Conservation (phyloP, 1,140 invertebrate genomes). For the Drosophila navojoa region DNA sequence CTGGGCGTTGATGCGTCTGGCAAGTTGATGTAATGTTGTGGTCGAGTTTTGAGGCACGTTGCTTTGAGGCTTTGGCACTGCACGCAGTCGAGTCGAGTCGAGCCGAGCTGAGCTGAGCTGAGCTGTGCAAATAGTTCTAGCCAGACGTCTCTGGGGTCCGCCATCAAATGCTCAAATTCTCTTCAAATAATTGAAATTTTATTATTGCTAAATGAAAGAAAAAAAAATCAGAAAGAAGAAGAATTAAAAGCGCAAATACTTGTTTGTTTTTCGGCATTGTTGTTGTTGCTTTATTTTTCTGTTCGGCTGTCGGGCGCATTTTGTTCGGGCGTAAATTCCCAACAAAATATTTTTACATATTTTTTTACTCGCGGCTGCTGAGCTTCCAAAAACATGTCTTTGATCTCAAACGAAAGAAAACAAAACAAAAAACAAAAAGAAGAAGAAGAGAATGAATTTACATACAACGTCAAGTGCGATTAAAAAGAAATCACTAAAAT, state of each 20-base stretch:
- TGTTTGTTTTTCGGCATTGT: conserved; percentile 21
- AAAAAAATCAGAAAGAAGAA: conserved; percentile 10
- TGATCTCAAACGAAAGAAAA: conserved; percentile 72
- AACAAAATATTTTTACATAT: conserved; percentile 64
- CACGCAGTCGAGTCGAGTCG: conserved; percentile 5
- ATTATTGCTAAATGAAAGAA: conserved; percentile 25
- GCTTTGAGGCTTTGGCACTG: conserved; percentile 71
- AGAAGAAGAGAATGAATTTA: conserved; percentile 15
- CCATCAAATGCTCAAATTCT: conserved; percentile 16
- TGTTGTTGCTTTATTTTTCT: conserved; percentile 6
- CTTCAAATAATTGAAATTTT: conserved; percentile 60
- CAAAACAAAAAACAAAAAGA: conserved; percentile 18
- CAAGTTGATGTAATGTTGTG: conserved; percentile 74
- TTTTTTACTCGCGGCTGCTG: conserved; percentile 43
- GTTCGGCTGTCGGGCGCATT: conserved; percentile 26
- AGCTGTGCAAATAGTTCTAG: conserved; percentile 53
- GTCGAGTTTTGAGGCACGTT: conserved; percentile 72
- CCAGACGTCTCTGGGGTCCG: conserved; percentile 11
- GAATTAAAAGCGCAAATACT: conserved; percentile 32
- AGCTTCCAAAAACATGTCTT: conserved; percentile 70
- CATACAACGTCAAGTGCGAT: conserved; percentile 39
- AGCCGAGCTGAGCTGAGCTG: conserved; percentile 20
- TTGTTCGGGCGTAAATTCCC: conserved; percentile 73
- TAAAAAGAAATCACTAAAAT: conserved; percentile 35
- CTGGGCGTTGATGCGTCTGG: conserved; percentile 49